These are phyloP conservation scores for Drosophila tani DNA, from an alignment of 1,140 invertebrate species.

Conservation along the genomic window DNA sequence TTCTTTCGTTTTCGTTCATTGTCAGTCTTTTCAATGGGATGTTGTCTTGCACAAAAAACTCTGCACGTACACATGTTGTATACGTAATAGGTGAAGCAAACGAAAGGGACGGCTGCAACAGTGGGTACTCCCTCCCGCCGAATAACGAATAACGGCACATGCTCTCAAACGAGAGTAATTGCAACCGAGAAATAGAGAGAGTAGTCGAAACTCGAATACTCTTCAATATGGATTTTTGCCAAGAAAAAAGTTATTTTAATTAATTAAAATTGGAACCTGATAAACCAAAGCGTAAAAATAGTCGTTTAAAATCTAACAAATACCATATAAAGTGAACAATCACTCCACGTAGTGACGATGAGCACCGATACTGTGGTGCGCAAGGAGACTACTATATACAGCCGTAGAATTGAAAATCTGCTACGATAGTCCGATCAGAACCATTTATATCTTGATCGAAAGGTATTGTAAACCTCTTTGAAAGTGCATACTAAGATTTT, in stretches of 20 bases:
- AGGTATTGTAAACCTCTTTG: too few relatives aligned
- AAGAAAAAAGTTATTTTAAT: neutral
- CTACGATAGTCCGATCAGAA: too few relatives aligned
- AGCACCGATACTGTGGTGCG: too few relatives aligned
- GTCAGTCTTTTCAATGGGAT: conserved; percentile 60
- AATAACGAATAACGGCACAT: conserved; percentile 31
- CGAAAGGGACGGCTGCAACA: conserved; percentile 18
- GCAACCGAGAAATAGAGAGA: conserved; percentile 7
- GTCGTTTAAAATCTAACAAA: too few relatives aligned
- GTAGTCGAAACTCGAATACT: neutral
- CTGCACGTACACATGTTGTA: conserved; percentile 26
- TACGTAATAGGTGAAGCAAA: conserved; percentile 39
- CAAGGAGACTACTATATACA: too few relatives aligned
- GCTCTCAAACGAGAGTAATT: conserved; percentile 8
- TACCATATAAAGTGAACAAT: too few relatives aligned
- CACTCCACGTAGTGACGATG: too few relatives aligned
- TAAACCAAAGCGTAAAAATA: too few relatives aligned
- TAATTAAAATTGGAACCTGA: neutral
- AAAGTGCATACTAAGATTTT: too few relatives aligned
- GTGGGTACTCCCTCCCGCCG: neutral
- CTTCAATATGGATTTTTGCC: neutral
- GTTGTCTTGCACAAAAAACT: conserved; percentile 45
- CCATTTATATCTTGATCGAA: too few relatives aligned
- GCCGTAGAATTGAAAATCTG: too few relatives aligned
- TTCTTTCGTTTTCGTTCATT: conserved; percentile 46